These are phyloP conservation scores for Drosophila neocordata DNA, from an alignment of 1,140 invertebrate genomes.

Conservation along the genomic window DNA sequence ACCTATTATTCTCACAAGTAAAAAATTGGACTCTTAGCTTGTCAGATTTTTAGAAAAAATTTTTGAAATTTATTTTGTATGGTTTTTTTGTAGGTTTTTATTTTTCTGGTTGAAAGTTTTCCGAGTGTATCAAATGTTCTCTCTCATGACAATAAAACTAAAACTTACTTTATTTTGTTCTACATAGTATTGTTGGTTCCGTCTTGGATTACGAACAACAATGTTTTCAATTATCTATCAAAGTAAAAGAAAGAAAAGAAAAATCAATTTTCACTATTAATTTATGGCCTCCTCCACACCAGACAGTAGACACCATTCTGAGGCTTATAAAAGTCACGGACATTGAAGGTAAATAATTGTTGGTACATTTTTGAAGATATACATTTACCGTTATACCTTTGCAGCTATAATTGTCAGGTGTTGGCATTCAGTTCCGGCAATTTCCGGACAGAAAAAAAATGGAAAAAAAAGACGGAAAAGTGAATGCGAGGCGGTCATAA, in stretches of 20 bases:
- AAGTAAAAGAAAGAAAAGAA: not conserved
- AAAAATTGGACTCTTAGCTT: too few relatives aligned
- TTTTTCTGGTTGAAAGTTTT: not conserved
- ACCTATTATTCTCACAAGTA: too few relatives aligned
- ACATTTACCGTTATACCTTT: constrained; percentile 54
- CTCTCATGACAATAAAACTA: not conserved
- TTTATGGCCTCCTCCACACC: constrained; percentile 35
- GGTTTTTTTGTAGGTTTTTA: too few relatives aligned
- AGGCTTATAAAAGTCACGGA: constrained; percentile 38
- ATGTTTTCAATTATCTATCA: constrained; percentile 1
- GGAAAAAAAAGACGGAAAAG: constrained; percentile 33
- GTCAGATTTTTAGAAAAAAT: too few relatives aligned
- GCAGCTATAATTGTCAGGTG: constrained; percentile 75
- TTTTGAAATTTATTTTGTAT: too few relatives aligned
- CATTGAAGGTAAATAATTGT: constrained; percentile 44
- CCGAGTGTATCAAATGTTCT: not conserved
- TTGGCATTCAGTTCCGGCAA: constrained; percentile 66
- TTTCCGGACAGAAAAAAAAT: constrained; percentile 59
- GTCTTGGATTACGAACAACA: not conserved
- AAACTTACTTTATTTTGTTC: not conserved
- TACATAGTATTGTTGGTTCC: not conserved
- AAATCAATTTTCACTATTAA: constrained; percentile 34
- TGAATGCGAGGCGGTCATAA: constrained; percentile 57
- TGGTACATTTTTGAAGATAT: constrained; percentile 14
- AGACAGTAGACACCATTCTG: not conserved